Evolutionary conservation across 2,113 vertebrate genomes (phyloP).

Genomic region (Malurus melanocephalus): DNA sequence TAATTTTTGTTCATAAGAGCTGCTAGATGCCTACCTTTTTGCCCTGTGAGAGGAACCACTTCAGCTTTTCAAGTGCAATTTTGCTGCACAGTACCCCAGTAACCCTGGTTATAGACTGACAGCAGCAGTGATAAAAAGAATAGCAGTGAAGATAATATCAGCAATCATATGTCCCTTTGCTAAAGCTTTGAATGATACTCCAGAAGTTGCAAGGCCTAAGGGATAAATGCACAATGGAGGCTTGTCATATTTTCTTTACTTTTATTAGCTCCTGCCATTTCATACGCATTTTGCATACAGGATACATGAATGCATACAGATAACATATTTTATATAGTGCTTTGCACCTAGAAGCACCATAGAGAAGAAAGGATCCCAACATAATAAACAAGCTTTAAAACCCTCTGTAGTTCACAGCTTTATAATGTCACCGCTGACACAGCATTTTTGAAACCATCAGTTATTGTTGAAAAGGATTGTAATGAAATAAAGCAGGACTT

Average conservation of each 20-base stretch:
- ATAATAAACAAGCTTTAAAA: background rate
- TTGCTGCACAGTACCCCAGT: background rate
- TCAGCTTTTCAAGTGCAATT: constrained; percentile 10
- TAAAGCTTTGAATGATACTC: background rate
- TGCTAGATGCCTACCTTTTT: background rate
- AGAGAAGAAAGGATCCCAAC: background rate
- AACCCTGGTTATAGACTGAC: background rate
- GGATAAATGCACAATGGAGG: background rate
- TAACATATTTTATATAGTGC: background rate
- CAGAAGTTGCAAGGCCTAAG: background rate
- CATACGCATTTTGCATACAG: background rate
- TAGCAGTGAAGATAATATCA: background rate
- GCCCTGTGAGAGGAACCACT: background rate
- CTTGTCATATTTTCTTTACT: background rate
- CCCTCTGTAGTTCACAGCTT: background rate
- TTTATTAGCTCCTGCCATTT: background rate
- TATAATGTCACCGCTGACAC: background rate
- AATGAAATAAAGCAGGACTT: background rate
- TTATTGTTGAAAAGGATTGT: background rate
- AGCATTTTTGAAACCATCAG: background rate
- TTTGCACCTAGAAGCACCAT: background rate
- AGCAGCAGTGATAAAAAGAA: background rate
- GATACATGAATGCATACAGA: background rate
- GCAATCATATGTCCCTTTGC: background rate
- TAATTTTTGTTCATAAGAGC: background rate